Evolutionary conservation across 2,797 vertebrate genomes (phyloP).

Genomic region (Philypnodon macrostomus): DNA sequence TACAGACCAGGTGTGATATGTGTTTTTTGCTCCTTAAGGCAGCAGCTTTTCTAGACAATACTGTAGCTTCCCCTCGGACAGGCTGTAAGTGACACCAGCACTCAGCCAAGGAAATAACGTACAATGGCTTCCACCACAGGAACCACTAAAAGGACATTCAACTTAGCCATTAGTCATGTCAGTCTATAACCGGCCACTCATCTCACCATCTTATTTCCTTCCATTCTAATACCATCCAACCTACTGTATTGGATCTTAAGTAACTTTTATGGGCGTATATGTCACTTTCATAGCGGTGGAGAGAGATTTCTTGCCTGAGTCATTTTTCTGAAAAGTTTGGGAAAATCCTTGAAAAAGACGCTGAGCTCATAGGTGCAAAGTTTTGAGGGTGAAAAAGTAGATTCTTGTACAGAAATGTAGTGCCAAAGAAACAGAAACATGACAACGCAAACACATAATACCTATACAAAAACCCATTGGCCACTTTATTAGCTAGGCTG

Average conservation of each 20-base stretch:
- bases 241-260: not conserved
- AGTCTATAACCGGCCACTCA: not conserved
- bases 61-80: not conserved
- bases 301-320: not conserved
- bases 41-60: constrained; percentile 1
- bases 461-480: no score
- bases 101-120: constrained; percentile 5
- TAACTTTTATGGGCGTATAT: constrained; percentile 1
- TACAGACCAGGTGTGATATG: not conserved
- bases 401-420: no score
- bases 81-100: constrained; percentile 12
- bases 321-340: not conserved
- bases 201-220: constrained; percentile 6
- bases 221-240: not conserved
- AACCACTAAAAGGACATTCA: constrained; percentile 10
- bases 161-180: constrained; percentile 3
- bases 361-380: not conserved
- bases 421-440: no score
- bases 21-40: not conserved
- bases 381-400: no score
- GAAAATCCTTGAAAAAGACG: not conserved
- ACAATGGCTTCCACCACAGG: constrained; percentile 22
- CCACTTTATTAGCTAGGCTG: no score
- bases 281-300: not conserved
- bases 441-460: no score